Base-by-base conservation (phyloP, 1,140 invertebrate genomes). In the Maconellicoccus hirsutus region DNA sequence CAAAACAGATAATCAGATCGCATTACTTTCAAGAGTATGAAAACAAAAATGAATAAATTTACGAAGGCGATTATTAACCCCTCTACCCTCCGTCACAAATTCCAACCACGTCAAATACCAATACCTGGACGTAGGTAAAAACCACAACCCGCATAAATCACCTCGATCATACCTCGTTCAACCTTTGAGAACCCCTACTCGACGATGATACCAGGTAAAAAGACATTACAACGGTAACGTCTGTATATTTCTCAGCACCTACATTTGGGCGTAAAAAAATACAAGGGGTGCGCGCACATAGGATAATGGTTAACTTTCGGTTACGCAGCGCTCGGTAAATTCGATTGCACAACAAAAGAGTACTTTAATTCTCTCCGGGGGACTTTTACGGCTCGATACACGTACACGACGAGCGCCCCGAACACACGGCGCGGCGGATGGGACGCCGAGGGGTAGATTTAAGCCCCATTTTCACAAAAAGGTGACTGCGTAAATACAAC, bases 301-400 rank as follows among this genome's bases (percentile, higher is more conserved):
- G 61, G 61, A 66, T 66, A 66, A 66, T 66, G 61, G 61, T 66
- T 66, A 66, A 66, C 61, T 66, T 66, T 66, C 61, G 61, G 61
- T 66, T 66, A 66, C 61, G 61, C 61, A 66, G 61, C 25, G 61
- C 61, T 66, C 21, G 10, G 61, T 66, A 66, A 66, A 66, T 66
- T 66, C 61, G 61, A 66, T 66, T 66, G 61, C 61, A 66, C 61
- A 66, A 66, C 61, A 66, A 66, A 25, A 66, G 61, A 66, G 61
- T 66, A 66, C 61, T 66, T 66, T 66, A 66, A 66, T 66, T 66
- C 61, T 66, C 61, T 66, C 61, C 61, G 16, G 61, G 61, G 61
- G 61, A 66, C 61, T 66, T 66, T 66, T 66, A 66, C 61, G 61
- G 22, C 61, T 66, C 22, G 61, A 66, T 66, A 66, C 61, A 26